Evolutionary conservation across 2,113 vertebrate genomes (phyloP).

Genomic region (Tragelaphus scriptus): DNA sequence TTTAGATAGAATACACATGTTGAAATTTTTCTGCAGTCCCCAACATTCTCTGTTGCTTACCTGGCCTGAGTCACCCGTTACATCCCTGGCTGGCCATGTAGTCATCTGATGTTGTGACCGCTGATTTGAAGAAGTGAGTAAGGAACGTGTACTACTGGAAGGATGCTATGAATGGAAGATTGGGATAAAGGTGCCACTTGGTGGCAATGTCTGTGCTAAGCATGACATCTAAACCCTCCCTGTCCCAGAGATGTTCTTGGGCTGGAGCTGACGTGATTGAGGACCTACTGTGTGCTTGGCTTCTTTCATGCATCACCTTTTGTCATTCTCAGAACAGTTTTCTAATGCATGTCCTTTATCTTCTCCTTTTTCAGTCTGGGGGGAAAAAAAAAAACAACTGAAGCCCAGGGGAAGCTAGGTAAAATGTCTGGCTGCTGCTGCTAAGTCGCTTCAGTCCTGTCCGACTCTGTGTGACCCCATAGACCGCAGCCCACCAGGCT

Average conservation of each 20-base stretch:
- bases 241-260: neutral
- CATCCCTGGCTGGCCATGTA: neutral
- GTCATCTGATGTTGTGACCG: neutral
- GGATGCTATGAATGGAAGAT: neutral
- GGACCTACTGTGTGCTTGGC: neutral
- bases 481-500: too few relatives aligned
- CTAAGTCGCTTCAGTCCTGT: too few relatives aligned
- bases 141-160: neutral
- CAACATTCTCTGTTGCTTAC: neutral
- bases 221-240: neutral
- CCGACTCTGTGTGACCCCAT: too few relatives aligned
- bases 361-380: neutral
- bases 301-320: neutral
- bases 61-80: neutral
- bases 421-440: neutral
- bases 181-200: neutral
- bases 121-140: neutral
- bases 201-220: neutral
- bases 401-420: neutral
- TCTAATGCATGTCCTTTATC: neutral
- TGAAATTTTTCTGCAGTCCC: neutral
- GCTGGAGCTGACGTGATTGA: neutral
- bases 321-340: neutral
- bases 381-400: neutral
- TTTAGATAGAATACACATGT: neutral